phyloP scores from a whole-genome alignment of 2,113 vertebrate genomes.

The Chloropsis cyanopogon region DNA sequence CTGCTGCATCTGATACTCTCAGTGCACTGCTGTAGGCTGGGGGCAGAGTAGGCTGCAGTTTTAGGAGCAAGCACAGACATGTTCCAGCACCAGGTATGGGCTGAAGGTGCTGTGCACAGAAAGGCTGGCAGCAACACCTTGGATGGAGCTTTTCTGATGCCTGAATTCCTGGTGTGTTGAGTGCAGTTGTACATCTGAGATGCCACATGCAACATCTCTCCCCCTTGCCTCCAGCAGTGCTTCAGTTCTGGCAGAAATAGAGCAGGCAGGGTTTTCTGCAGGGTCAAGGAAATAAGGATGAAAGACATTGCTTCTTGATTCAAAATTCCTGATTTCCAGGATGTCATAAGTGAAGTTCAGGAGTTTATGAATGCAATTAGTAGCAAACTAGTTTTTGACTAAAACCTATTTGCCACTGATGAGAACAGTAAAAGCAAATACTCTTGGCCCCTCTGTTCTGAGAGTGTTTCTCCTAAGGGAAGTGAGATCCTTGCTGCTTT shows the following conservation, averaged over 20 bases:
- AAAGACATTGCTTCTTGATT: background rate
- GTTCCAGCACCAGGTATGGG: background rate
- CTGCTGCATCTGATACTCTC: background rate
- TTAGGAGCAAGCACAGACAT: background rate
- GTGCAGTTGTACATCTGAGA: background rate
- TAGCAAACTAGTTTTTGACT: background rate
- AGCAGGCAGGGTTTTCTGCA: background rate
- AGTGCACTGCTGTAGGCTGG: background rate
- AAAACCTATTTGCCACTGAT: background rate
- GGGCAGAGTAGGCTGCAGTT: background rate
- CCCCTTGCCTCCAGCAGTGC: fast-evolving
- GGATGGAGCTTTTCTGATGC: background rate
- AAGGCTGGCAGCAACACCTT: background rate
- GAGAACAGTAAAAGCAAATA: background rate
- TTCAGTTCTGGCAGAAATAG: background rate
- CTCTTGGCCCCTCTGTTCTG: background rate
- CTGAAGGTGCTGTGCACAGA: background rate
- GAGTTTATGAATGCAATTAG: background rate
- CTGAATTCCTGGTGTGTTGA: background rate
- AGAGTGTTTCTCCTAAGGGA: background rate
- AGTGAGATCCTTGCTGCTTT: background rate
- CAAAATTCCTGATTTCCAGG: background rate
- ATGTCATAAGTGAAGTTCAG: background rate
- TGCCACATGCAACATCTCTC: background rate
- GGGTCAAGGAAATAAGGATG: background rate